phyloP scores from a whole-genome alignment of 2,888 invertebrate species.

The Rhorus exstirpatorius region DNA sequence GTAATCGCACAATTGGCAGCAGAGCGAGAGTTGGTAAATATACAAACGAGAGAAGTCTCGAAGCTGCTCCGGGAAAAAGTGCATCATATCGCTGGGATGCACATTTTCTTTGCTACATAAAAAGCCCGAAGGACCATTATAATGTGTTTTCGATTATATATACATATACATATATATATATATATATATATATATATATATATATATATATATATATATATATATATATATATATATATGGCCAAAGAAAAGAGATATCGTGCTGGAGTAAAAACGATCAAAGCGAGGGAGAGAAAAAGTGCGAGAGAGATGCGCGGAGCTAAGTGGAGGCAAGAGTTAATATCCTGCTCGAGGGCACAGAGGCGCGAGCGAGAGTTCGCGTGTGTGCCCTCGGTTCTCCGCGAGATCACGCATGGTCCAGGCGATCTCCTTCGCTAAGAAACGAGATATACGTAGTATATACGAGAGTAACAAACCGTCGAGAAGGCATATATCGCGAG shows the following conservation, averaged over 20 bases:
- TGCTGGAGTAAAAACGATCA: slow-evolving; percentile 19
- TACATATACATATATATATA: neutral
- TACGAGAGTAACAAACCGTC: slow-evolving; percentile 35
- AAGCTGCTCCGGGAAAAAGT: slow-evolving; percentile 14
- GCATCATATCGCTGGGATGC: slow-evolving; percentile 17
- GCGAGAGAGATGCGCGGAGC: slow-evolving; percentile 32
- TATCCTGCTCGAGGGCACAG: slow-evolving; percentile 71
- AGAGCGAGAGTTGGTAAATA: neutral
- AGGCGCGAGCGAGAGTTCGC: slow-evolving; percentile 71
- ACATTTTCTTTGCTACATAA: slow-evolving; percentile 25
- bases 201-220: no score
- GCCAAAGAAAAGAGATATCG: slow-evolving; percentile 33
- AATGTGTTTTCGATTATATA: slow-evolving; percentile 3
- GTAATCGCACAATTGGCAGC: slow-evolving; percentile 31
- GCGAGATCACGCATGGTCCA: slow-evolving; percentile 66
- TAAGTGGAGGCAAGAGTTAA: slow-evolving; percentile 70
- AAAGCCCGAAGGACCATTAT: slow-evolving; percentile 23
- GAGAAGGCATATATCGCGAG: slow-evolving; percentile 43
- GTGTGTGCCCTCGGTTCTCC: slow-evolving; percentile 69
- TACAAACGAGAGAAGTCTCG: neutral
- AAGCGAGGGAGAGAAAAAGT: slow-evolving; percentile 12
- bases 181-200: slow-evolving; percentile 1
- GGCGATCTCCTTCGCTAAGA: slow-evolving; percentile 57
- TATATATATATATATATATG: no score
- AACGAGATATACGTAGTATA: slow-evolving; percentile 39